Percentiles rank a stretch among this genome's conserved stretches.
These are phyloP conservation scores for Mesorhabditis spiculigera DNA, from an alignment of 2,888 invertebrate genomes.

Conservation along the genomic window DNA sequence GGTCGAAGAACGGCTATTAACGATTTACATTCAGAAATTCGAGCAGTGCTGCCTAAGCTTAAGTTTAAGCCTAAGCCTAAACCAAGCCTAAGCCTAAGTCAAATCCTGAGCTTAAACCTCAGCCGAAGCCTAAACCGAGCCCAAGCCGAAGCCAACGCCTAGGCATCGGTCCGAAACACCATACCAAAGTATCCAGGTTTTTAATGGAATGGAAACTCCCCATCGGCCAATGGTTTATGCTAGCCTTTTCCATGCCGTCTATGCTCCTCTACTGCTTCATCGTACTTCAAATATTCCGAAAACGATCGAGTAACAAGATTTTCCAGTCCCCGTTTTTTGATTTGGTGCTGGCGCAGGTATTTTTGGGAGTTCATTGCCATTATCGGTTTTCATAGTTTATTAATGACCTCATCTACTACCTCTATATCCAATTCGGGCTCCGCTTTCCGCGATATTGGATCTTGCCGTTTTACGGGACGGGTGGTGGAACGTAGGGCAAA, in stretches of 20 bases:
- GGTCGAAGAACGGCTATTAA: no score
- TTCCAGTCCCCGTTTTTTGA: constrained; percentile 1
- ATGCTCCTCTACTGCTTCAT: not conserved
- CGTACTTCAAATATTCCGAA: not conserved
- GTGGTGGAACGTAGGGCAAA: not conserved
- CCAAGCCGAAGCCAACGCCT: no score
- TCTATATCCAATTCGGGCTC: not conserved
- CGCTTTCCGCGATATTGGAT: constrained; percentile 1
- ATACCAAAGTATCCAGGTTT: not conserved
- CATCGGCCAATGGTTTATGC: not conserved
- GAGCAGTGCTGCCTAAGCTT: no score
- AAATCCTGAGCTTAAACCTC: no score
- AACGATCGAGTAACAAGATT: not conserved
- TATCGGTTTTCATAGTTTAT: not conserved
- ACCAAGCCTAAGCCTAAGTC: no score
- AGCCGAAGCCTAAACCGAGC: no score
- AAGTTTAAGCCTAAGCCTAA: no score
- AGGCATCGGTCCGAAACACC: no score
- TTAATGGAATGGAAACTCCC: not conserved
- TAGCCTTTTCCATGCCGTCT: not conserved
- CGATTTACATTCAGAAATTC: no score
- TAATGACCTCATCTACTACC: constrained; percentile 1
- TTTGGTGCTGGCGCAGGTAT: not conserved
- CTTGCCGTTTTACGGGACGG: not conserved
- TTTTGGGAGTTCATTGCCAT: not conserved